These are phyloP conservation scores for Anguilla rostrata DNA, from an alignment of 2,113 vertebrate species.

Conservation along the genomic window DNA sequence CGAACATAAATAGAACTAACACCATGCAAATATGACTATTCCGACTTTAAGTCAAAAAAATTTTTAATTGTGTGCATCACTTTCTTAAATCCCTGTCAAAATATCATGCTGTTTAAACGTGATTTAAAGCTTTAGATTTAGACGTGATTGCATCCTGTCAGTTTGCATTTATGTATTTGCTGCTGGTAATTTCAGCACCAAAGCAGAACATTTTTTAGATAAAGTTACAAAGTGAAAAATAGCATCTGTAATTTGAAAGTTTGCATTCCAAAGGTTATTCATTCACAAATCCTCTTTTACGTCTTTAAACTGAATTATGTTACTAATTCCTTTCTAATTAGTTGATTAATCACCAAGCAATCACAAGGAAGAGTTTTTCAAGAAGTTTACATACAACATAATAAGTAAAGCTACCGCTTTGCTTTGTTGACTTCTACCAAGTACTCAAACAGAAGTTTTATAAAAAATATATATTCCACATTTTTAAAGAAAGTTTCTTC, in stretches of 20 bases:
- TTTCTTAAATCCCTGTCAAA: slow-evolving; percentile 63
- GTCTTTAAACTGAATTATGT: neutral
- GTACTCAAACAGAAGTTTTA: no score
- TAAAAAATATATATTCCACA: no score
- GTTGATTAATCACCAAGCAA: neutral
- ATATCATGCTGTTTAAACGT: slow-evolving; percentile 71
- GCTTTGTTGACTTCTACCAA: no score
- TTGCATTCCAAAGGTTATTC: neutral
- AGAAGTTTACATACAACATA: neutral
- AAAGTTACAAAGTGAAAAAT: slow-evolving; percentile 23
- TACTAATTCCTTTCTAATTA: neutral
- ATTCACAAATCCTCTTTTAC: neutral
- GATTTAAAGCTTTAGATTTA: slow-evolving; percentile 72
- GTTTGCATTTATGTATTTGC: slow-evolving; percentile 54
- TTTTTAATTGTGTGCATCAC: slow-evolving; percentile 54
- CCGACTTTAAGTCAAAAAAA: slow-evolving; percentile 52
- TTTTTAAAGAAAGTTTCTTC: neutral
- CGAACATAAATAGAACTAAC: slow-evolving; percentile 53
- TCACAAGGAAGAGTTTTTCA: neutral
- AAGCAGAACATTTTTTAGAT: slow-evolving; percentile 37
- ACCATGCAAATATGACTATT: slow-evolving; percentile 70
- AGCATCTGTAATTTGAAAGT: neutral
- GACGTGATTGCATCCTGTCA: slow-evolving; percentile 62
- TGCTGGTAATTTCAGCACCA: slow-evolving; percentile 69
- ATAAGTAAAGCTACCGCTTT: neutral